Conservation (phyloP, 2,888 invertebrate genomes). For the Mesorhabditis belari region DNA sequence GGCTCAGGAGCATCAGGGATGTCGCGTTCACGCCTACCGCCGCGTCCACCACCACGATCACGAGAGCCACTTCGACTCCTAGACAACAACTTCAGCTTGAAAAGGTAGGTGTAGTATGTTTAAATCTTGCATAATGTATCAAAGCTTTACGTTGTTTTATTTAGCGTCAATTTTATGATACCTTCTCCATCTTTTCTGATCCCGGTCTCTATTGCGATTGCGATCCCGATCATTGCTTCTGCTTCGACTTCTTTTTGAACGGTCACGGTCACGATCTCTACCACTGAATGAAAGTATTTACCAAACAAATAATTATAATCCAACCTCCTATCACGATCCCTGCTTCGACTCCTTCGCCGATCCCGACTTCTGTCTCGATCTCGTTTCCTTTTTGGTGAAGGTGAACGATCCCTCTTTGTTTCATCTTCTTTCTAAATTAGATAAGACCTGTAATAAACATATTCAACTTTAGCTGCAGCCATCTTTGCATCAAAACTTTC, state of each 20-base stretch:
- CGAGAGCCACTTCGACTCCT: conserved; percentile 5
- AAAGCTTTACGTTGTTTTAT: too few species aligned
- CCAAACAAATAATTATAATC: background rate
- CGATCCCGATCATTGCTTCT: conserved; percentile 2
- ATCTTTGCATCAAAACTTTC: background rate
- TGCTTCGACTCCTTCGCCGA: too few species aligned
- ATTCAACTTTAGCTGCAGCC: too few species aligned
- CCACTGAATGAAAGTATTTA: background rate
- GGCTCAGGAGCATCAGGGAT: conserved; percentile 59
- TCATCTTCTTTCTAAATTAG: background rate
- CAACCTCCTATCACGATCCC: too few species aligned
- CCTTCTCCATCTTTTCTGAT: conserved; percentile 9
- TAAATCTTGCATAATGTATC: too few species aligned
- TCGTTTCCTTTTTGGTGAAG: too few species aligned
- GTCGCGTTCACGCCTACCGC: conserved; percentile 13
- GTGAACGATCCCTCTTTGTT: too few species aligned
- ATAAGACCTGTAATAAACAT: background rate
- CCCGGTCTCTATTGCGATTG: conserved; percentile 6
- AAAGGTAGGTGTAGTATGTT: too few species aligned
- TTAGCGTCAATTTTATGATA: too few species aligned
- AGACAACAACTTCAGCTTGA: too few species aligned
- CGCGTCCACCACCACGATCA: conserved; percentile 1
- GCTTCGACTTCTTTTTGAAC: too few species aligned
- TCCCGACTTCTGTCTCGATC: conserved; percentile 1
- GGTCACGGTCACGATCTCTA: too few species aligned